A percentile compares a stretch with the other conserved stretches of the same genome.
Evolutionary conservation across 2,797 vertebrate species (phyloP).

Genomic region (Melanotaenia maccullochi): DNA sequence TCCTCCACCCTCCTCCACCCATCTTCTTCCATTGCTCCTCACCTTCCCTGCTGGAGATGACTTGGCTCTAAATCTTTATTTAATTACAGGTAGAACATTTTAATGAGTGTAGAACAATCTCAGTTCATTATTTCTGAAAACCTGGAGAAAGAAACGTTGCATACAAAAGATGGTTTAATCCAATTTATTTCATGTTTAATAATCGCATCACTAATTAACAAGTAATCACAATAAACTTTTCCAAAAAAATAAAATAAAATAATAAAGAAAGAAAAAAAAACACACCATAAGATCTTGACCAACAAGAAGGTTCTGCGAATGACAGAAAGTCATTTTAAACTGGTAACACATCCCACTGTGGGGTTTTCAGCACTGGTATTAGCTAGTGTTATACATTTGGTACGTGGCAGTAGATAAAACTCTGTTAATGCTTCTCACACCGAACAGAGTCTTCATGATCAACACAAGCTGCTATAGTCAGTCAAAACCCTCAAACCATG

Average conservation of each 20-base stretch:
- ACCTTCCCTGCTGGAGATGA: too few relatives aligned
- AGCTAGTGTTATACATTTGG: constrained; percentile 62
- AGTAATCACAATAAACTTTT: constrained; percentile 85
- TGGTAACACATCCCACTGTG: constrained; percentile 72
- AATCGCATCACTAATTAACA: constrained; percentile 88
- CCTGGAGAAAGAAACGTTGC: background rate
- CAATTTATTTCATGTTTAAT: constrained; percentile 85
- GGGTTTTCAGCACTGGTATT: constrained; percentile 70
- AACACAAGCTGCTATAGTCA: constrained; percentile 52
- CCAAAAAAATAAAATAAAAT: constrained; percentile 76
- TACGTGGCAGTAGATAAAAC: constrained; percentile 50
- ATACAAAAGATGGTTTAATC: constrained; percentile 50
- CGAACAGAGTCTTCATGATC: background rate
- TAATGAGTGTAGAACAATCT: too few relatives aligned
- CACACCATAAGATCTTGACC: constrained; percentile 40
- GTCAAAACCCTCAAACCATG: constrained; percentile 38
- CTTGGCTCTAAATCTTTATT: too few relatives aligned
- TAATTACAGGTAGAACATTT: too few relatives aligned
- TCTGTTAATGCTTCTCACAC: constrained; percentile 47
- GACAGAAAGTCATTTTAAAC: constrained; percentile 57
- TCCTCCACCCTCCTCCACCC: too few relatives aligned
- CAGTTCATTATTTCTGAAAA: too few relatives aligned
- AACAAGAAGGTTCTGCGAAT: constrained; percentile 71
- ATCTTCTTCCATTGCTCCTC: too few relatives aligned
- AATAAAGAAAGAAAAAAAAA: constrained; percentile 61